Evolutionary conservation across 2,888 invertebrate species (phyloP), one percentile per base, ranked within the genome.

Genomic region (Creontiades dilutus): DNA sequence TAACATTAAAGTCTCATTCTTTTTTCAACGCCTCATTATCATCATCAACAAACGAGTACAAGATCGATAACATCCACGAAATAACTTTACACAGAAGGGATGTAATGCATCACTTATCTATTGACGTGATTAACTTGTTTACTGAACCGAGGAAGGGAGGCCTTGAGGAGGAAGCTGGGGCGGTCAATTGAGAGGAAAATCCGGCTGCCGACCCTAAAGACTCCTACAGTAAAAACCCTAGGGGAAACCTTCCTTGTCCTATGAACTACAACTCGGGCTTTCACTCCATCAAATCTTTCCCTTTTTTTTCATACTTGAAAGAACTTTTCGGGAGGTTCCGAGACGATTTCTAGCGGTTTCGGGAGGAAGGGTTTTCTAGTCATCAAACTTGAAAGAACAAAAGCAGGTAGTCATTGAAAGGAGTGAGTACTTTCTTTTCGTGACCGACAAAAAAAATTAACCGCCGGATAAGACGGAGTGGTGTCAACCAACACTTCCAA

Each of bases 91-190:
- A 23, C 19, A 68, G 23, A 68, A 68, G 68, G 68, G 68, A 68
- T 68, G 68, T 23, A 27, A 68, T 68, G 68, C 68, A 68, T 68
- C 68, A 68, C 68, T 68, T 68, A 68, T 68, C 68, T 68, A 68
- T 68, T 68, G 68, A 68, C 68, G 68, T 68, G 68, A 68, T 68
- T 68, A 68, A 68, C 68, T 68, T 68, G 68, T 68, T 68, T 68
- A 68, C 68, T 68, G 68, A 68, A 23, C 68, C 68, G 68, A 11
- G 68, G 12, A 68, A 23, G 19, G 68, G 13, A 13, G 61, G 19
- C 11, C 19, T 11, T 11, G 23, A 11, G 3, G 27, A 11, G 27
- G 19, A 27, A 12, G 68, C 23, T 27, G 19, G 57, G 23, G 68
- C 68, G 68, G 68, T 68, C 68, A 68, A 68, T 68, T 68, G 68